phyloP scores from a whole-genome alignment of 2,797 vertebrate species.

The Enteromius viviparus region DNA sequence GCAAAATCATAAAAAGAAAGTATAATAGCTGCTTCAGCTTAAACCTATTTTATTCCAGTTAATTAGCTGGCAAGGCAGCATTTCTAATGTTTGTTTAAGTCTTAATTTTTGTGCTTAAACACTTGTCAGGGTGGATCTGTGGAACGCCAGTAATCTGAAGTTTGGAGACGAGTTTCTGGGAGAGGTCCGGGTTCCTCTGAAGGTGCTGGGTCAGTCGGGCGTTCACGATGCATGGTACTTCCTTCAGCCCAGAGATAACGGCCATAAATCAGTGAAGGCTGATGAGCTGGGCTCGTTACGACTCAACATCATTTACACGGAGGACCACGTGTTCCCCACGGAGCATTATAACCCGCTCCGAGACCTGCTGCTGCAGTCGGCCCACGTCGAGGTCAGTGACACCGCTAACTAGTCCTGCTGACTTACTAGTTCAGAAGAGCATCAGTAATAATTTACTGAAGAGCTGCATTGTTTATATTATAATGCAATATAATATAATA shows the following conservation, averaged over 20 bases:
- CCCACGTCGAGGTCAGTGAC: conserved; percentile 84
- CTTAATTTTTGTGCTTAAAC: neutral
- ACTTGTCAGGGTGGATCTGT: conserved; percentile 89
- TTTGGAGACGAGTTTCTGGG: conserved; percentile 98
- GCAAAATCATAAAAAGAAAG: too few species aligned
- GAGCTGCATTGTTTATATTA: too few species aligned
- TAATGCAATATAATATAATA: too few species aligned
- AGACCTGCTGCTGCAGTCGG: conserved; percentile 90
- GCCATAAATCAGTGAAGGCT: conserved; percentile 90
- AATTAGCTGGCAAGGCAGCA: neutral
- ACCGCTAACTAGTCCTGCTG: neutral
- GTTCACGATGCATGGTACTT: conserved; percentile 97
- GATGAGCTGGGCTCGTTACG: conserved; percentile 95
- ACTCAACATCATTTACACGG: conserved; percentile 97
- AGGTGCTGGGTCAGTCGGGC: conserved; percentile 87
- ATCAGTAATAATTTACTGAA: neutral
- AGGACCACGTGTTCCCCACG: conserved; percentile 96
- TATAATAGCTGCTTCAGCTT: too few species aligned
- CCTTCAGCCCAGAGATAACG: conserved; percentile 93
- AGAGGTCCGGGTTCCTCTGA: conserved; percentile 89
- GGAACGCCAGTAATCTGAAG: conserved; percentile 98
- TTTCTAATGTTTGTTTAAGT: neutral
- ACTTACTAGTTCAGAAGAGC: neutral
- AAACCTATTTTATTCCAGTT: too few species aligned
- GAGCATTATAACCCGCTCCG: conserved; percentile 91